Evolutionary conservation across 2,797 vertebrate species (phyloP).

Genomic region (Knipowitschia caucasica): DNA sequence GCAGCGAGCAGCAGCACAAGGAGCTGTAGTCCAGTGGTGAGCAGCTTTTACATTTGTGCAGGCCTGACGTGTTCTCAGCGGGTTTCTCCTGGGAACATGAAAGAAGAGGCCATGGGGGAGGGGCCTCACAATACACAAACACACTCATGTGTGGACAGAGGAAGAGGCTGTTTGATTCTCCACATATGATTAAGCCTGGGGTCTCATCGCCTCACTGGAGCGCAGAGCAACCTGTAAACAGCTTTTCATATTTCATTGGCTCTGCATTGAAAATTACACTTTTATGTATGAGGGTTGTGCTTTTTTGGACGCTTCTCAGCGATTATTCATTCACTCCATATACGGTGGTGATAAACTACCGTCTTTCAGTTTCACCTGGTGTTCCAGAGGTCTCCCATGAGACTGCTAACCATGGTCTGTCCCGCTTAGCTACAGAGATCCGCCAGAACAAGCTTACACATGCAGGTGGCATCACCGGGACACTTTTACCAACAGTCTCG

Average conservation of each 20-base stretch:
- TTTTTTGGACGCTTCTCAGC: no score
- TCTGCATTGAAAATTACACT: no score
- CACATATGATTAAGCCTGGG: conserved; percentile 67
- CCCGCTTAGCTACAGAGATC: no score
- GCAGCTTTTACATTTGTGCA: conserved; percentile 76
- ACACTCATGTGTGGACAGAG: conserved; percentile 61
- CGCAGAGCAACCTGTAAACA: neutral
- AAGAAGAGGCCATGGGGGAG: conserved; percentile 60
- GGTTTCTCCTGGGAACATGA: conserved; percentile 76
- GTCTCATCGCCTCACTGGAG: neutral
- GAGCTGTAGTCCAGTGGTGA: conserved; percentile 52
- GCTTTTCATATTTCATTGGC: neutral
- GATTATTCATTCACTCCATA: no score
- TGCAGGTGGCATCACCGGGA: no score
- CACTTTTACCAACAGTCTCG: no score
- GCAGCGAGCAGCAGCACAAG: conserved; percentile 50
- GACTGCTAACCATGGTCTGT: no score
- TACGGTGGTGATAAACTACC: no score
- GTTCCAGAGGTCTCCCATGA: no score
- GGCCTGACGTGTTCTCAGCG: conserved; percentile 76
- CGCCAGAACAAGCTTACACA: no score
- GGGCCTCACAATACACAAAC: conserved; percentile 42
- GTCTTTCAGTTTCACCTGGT: no score
- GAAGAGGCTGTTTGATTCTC: conserved; percentile 57
- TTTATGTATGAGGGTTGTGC: no score